Evolutionary conservation across 2,888 invertebrate species (phyloP).

Genomic region (Acanthosepion pharaonis): DNA sequence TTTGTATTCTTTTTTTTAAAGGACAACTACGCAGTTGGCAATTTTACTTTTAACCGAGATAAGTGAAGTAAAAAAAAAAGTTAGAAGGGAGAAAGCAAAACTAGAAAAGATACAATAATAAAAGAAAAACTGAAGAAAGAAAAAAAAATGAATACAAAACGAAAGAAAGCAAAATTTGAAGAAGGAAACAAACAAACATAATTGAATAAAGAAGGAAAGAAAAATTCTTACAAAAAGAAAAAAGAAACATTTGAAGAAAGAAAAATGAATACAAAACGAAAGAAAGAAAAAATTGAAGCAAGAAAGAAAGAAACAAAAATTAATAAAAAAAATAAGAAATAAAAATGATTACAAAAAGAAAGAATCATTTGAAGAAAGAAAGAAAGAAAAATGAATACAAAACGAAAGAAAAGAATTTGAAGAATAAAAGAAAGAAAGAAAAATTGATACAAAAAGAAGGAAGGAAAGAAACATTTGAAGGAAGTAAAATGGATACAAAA

Average conservation of each 20-base stretch:
- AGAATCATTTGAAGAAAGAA: neutral
- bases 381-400: too few relatives aligned
- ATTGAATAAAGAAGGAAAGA: neutral
- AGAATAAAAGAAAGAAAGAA: neutral
- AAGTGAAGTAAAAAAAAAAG: neutral
- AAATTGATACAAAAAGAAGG: too few relatives aligned
- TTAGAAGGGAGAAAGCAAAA: neutral
- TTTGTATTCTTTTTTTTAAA: neutral
- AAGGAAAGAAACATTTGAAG: neutral
- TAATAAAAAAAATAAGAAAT: too few relatives aligned
- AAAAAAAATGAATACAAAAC: neutral
- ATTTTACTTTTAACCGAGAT: neutral
- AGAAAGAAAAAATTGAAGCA: neutral
- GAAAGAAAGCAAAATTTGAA: neutral
- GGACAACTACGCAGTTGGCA: neutral
- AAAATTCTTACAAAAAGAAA: neutral
- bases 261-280: too few relatives aligned
- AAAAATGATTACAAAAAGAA: neutral
- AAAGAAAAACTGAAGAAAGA: neutral
- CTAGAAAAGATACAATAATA: neutral
- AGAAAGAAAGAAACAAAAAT: neutral
- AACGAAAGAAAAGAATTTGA: neutral
- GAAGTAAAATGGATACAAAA: too few relatives aligned
- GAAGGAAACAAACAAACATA: neutral
- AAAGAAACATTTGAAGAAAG: neutral